phyloP scores from a whole-genome alignment of 2,888 invertebrate species.

The Erannis defoliaria region DNA sequence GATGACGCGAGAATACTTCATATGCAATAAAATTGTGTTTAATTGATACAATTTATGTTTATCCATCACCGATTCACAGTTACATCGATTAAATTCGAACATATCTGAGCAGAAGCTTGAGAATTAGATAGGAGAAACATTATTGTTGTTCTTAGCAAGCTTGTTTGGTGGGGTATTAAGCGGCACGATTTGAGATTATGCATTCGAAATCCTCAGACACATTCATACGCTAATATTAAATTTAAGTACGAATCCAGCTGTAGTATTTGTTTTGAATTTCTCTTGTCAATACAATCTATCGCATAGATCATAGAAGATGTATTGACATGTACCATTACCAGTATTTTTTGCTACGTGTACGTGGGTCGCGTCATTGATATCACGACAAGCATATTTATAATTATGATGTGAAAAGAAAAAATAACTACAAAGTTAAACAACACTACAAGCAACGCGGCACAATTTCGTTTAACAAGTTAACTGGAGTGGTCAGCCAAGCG shows the following conservation, averaged over 20 bases:
- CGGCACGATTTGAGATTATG: constrained; percentile 31
- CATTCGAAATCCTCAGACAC: constrained; percentile 25
- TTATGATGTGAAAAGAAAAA: not conserved
- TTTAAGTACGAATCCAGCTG: constrained; percentile 10
- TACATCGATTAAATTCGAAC: constrained; percentile 14
- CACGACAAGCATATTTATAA: too few relatives aligned
- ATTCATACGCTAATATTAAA: constrained; percentile 27
- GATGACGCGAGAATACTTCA: constrained; percentile 23
- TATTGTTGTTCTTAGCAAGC: constrained; percentile 30
- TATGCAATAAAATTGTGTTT: constrained; percentile 15
- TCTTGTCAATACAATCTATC: not conserved
- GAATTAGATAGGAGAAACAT: constrained; percentile 32
- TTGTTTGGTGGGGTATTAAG: constrained; percentile 33
- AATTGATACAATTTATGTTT: constrained; percentile 31
- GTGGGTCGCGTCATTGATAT: too few relatives aligned
- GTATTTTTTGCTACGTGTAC: too few relatives aligned
- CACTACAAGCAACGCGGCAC: constrained; percentile 8
- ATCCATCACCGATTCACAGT: constrained; percentile 28
- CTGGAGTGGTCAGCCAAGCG: constrained; percentile 23
- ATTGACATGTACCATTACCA: too few relatives aligned
- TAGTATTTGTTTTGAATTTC: constrained; percentile 7
- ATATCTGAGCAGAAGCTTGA: constrained; percentile 17
- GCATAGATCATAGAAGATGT: too few relatives aligned
- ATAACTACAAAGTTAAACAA: not conserved
- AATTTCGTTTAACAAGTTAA: constrained; percentile 27